Evolutionary conservation across 2,888 invertebrate genomes (phyloP).

Genomic region (Acleris literana): DNA sequence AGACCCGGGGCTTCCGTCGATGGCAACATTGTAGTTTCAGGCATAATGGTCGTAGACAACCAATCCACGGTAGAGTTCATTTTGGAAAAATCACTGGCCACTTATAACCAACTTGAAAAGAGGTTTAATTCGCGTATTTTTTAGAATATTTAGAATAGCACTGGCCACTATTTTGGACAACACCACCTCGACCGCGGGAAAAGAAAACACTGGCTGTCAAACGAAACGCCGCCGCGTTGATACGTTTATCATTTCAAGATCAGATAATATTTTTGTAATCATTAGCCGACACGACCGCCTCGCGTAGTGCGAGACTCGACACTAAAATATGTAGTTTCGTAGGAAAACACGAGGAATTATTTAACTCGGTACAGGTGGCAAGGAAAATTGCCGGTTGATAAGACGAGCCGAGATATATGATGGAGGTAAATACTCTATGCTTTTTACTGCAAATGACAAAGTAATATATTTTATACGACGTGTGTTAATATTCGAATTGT

Average conservation of each 20-base stretch:
- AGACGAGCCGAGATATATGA: neutral
- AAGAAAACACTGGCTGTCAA: conserved; percentile 48
- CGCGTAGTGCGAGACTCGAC: conserved; percentile 38
- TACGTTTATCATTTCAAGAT: conserved; percentile 56
- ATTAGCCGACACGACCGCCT: conserved; percentile 10
- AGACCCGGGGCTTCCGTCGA: conserved; percentile 55
- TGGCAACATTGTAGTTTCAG: conserved; percentile 42
- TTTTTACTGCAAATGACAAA: neutral
- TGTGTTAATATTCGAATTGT: too few species aligned
- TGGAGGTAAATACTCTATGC: neutral
- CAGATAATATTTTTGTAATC: conserved; percentile 50
- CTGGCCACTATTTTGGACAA: conserved; percentile 42
- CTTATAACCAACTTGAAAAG: too few species aligned
- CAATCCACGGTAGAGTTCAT: conserved; percentile 46
- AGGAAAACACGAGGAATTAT: conserved; percentile 43
- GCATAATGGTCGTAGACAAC: conserved; percentile 42
- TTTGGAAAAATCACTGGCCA: conserved; percentile 40
- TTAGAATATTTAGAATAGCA: neutral
- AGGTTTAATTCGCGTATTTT: too few species aligned
- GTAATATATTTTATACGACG: neutral
- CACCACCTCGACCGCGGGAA: conserved; percentile 44
- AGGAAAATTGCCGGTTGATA: conserved; percentile 2
- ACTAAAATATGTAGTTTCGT: conserved; percentile 39
- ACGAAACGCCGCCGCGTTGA: conserved; percentile 8
- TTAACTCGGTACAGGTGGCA: conserved; percentile 38